These are phyloP conservation scores for Bombyx mandarina DNA, from an alignment of 1,140 invertebrate genomes.

Conservation along the genomic window DNA sequence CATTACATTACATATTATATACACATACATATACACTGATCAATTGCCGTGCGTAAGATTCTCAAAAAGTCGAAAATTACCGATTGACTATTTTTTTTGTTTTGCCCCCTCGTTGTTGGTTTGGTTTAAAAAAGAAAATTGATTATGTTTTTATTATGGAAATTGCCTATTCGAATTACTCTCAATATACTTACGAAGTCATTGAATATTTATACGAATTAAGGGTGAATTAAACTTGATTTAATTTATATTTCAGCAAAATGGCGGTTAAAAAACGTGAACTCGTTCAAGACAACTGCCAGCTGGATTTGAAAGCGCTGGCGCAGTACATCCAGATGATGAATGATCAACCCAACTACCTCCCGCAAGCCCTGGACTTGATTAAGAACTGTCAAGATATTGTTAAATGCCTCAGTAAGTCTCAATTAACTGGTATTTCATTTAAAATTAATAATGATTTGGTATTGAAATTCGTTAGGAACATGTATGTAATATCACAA, in stretches of 20 bases:
- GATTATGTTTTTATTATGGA: too few species aligned
- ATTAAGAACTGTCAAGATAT: constrained; percentile 50
- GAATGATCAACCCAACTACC: constrained; percentile 39
- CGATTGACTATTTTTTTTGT: too few species aligned
- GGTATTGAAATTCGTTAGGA: background rate
- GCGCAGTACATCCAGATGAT: constrained; percentile 42
- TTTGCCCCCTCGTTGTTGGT: too few species aligned
- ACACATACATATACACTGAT: too few species aligned
- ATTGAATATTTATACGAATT: background rate
- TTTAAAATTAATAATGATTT: constrained; percentile 3
- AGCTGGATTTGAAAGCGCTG: constrained; percentile 24
- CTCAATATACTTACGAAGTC: too few species aligned
- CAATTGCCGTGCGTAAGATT: too few species aligned
- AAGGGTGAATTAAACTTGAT: background rate
- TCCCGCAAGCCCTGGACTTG: constrained; percentile 38
- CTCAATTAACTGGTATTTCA: constrained; percentile 5
- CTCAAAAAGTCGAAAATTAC: too few species aligned
- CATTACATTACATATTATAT: too few species aligned
- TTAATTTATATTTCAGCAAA: constrained; percentile 7
- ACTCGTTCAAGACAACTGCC: background rate
- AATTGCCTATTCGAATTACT: too few species aligned
- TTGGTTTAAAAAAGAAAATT: too few species aligned
- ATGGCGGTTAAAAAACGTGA: constrained; percentile 50
- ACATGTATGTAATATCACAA: too few species aligned
- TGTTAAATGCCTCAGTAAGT: constrained; percentile 51